Base-by-base conservation (phyloP, 2,888 invertebrate genomes). In the Drosophila paramelanica region DNA sequence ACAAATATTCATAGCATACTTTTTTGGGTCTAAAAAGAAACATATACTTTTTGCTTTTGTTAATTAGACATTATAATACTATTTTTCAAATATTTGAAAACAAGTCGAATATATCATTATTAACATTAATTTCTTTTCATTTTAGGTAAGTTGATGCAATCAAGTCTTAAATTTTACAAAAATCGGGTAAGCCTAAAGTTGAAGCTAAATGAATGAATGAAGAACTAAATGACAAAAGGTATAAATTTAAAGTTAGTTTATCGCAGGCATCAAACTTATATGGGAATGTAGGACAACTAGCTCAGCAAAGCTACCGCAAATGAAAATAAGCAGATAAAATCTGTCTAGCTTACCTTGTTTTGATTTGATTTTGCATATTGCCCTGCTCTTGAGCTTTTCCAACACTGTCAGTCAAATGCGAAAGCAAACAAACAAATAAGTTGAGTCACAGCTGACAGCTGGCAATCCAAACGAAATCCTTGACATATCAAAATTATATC, bases 101-200 rank as follows among this genome's bases (percentile, higher is more conserved):
- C 31, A 20, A 17, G 31, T 45, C 0, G 5, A 13, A 36, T 13
- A 36, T 13, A 2, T 11, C 10, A 11, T 43, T 17, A 38, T 49
- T 5, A 45, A 42, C 10, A n/a, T 4, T 13, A 14, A 11, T 2
- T 3, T 66, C 17, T 36, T 67, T 42, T 49, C 8, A 17, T 67
- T 67, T 43, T n/a, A 66, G 67, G 66, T 66, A 68, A 68, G 67
- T 68, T 33, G 3, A 41, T 36, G 38, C 41, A 11, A 25, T 0
- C 11, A 23, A 7, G 5, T 1, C 10, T 3, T 3, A 38, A 42
- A 23, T 13, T 2, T 8, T 23, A 1, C 45, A 14, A 1, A 39
- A 23, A 6, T 36, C 14, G 6, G 67, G 66, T 66, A 59, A 66
- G 67, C 42, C 33, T 1, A 55, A 39, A 36, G 10, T 31, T 31